Percentiles rank a stretch among this genome's conserved stretches.
These are phyloP conservation scores for Lomographa bimaculata DNA, from an alignment of 2,888 invertebrate genomes.

Conservation along the genomic window DNA sequence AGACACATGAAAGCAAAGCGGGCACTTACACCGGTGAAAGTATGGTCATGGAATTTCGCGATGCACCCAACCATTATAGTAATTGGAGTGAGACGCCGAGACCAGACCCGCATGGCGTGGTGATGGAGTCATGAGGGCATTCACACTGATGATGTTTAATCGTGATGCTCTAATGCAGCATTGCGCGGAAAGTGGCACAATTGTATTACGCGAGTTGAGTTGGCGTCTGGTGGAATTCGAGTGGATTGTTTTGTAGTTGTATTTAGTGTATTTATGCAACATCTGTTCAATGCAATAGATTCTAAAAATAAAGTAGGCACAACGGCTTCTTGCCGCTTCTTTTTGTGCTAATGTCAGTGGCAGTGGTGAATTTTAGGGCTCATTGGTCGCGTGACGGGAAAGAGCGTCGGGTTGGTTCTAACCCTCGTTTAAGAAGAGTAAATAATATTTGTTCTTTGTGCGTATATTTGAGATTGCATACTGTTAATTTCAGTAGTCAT, in stretches of 20 bases:
- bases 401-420: too few relatives aligned
- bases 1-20: conserved; percentile 62
- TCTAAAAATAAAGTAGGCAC: too few relatives aligned
- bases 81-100: conserved; percentile 67
- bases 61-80: conserved; percentile 61
- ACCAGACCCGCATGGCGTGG: conserved; percentile 35
- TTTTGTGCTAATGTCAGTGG: too few relatives aligned
- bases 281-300: too few relatives aligned
- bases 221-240: conserved; percentile 5
- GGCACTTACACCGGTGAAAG: conserved; percentile 63
- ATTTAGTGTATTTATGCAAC: too few relatives aligned
- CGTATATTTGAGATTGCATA: too few relatives aligned
- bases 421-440: too few relatives aligned
- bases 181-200: conserved; percentile 4
- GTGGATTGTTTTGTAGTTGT: neutral
- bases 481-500: too few relatives aligned
- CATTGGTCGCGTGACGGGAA: too few relatives aligned
- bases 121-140: conserved; percentile 19
- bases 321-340: too few relatives aligned
- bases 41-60: conserved; percentile 63
- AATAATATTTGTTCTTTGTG: too few relatives aligned
- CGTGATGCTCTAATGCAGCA: conserved; percentile 3
- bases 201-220: conserved; percentile 1
- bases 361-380: too few relatives aligned
- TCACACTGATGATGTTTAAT: conserved; percentile 13